These are phyloP conservation scores for Cecidostiba fungosa DNA, from an alignment of 2,888 invertebrate genomes.

Conservation along the genomic window DNA sequence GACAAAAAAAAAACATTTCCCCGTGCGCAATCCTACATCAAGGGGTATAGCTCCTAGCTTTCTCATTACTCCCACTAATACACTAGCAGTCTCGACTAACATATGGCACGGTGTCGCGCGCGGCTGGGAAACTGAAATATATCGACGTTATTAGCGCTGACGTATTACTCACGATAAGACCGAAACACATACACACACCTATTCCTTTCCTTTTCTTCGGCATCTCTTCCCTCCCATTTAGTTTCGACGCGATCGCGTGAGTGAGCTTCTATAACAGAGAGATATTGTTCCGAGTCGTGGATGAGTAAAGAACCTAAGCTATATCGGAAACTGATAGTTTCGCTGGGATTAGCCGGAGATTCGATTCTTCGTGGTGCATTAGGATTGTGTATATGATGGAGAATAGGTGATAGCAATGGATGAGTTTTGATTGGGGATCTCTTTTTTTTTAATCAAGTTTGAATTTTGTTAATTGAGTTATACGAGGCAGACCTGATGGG, in stretches of 20 bases:
- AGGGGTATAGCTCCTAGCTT: background rate
- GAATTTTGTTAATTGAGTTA: background rate
- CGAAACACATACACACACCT: background rate
- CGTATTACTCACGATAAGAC: constrained; percentile 20
- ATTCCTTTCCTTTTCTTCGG: background rate
- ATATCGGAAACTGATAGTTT: constrained; percentile 9
- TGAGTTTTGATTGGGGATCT: too few species aligned
- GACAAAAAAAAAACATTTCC: background rate
- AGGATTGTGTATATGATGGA: background rate
- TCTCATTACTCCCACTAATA: background rate
- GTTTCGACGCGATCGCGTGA: background rate
- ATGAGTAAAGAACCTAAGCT: background rate
- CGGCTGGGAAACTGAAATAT: constrained; percentile 27
- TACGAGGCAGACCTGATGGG: background rate
- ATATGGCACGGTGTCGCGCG: background rate
- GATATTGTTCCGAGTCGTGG: background rate
- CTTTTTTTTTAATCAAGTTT: background rate
- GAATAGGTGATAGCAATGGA: background rate
- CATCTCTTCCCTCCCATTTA: background rate
- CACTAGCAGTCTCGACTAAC: background rate
- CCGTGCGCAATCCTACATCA: background rate
- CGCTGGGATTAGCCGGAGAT: background rate
- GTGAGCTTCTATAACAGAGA: background rate
- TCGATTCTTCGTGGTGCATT: background rate
- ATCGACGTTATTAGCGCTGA: constrained; percentile 30